These are phyloP conservation scores for Mactra quadrangularis DNA, from an alignment of 1,140 invertebrate species.

Conservation along the genomic window DNA sequence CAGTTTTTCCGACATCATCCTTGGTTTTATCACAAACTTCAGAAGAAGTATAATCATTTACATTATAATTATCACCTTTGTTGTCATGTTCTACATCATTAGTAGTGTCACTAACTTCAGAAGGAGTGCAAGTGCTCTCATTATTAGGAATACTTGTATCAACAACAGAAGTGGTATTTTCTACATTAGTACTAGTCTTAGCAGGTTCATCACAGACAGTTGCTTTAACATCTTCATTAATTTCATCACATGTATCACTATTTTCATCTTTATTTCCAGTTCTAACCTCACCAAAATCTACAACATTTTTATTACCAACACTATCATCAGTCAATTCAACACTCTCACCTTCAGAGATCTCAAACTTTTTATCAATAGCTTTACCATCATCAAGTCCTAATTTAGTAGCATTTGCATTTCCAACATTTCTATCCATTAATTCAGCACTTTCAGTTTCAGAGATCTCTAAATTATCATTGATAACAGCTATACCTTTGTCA, in stretches of 20 bases:
- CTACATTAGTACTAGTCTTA: neutral
- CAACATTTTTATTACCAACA: neutral
- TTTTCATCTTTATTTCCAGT: neutral
- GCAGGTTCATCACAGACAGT: neutral
- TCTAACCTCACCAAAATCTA: neutral
- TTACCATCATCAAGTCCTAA: no score
- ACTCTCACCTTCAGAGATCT: neutral
- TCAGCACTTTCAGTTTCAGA: no score
- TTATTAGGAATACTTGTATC: no score
- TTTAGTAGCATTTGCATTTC: no score
- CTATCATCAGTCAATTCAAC: neutral
- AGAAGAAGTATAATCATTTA: no score
- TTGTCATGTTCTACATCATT: no score
- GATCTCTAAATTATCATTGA: no score
- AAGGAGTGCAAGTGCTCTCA: neutral
- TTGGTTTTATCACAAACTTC: neutral
- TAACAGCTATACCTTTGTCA: constrained; percentile 3
- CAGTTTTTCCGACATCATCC: neutral
- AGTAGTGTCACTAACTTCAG: no score
- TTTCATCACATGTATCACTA: neutral
- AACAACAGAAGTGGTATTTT: neutral
- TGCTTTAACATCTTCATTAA: neutral
- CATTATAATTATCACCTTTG: neutral
- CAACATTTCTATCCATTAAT: no score
- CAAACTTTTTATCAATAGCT: no score